These are phyloP conservation scores for Schizotus pectinicornis DNA, from an alignment of 2,888 invertebrate species.

Conservation along the genomic window DNA sequence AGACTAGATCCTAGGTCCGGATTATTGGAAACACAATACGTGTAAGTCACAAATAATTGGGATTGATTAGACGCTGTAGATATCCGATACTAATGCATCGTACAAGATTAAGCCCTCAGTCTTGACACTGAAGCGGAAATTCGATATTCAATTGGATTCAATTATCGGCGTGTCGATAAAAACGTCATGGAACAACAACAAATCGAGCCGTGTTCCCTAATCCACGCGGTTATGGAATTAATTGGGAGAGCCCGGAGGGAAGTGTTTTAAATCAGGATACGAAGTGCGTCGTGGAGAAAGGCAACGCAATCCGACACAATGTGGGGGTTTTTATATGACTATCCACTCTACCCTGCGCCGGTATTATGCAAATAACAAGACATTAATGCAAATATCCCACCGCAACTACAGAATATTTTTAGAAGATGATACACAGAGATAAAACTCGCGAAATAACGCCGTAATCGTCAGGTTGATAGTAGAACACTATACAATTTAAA, in stretches of 20 bases:
- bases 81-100: slow-evolving; percentile 11
- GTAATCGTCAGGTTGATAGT: no score
- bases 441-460: slow-evolving; percentile 25
- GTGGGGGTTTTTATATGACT: slow-evolving; percentile 37
- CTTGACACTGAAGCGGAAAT: not conserved
- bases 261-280: slow-evolving; percentile 21
- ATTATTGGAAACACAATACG: slow-evolving; percentile 36
- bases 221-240: slow-evolving; percentile 7
- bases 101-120: slow-evolving; percentile 6
- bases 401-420: slow-evolving; percentile 36
- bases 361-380: slow-evolving; percentile 38
- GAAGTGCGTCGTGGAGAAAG: slow-evolving; percentile 7
- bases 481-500: no score
- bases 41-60: slow-evolving; percentile 32
- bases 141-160: not conserved
- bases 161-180: not conserved
- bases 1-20: slow-evolving; percentile 31
- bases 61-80: slow-evolving; percentile 18
- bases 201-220: not conserved
- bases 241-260: slow-evolving; percentile 1
- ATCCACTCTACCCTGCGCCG: slow-evolving; percentile 36
- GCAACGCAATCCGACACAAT: slow-evolving; percentile 30
- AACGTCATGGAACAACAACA: not conserved
- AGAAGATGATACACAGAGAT: slow-evolving; percentile 35
- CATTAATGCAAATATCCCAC: slow-evolving; percentile 38